Conservation (phyloP, 2,113 vertebrate species). For the Thalassoma bifasciatum region DNA sequence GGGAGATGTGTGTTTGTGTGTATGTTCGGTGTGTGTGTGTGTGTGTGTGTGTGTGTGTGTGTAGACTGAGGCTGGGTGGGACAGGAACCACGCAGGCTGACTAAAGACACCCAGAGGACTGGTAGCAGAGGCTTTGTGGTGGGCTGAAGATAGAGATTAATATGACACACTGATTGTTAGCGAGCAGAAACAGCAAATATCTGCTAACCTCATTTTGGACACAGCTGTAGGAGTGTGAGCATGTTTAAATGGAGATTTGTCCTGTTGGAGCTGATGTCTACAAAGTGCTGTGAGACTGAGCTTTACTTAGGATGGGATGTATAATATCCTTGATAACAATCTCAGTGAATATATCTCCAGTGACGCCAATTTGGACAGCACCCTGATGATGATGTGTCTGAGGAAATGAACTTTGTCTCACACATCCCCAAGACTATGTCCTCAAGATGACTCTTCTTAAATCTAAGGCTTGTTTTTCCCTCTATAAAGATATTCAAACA, state of each 20-base stretch:
- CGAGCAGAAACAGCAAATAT: slow-evolving; percentile 31
- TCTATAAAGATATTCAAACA: no score
- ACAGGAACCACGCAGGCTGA: slow-evolving; percentile 79
- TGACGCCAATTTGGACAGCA: no score
- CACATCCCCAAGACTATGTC: no score
- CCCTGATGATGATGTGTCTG: no score
- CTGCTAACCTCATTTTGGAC: not conserved
- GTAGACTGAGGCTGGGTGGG: slow-evolving; percentile 72
- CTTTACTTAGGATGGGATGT: no score
- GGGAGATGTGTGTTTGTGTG: slow-evolving; percentile 40
- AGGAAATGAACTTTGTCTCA: no score
- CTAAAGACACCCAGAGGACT: slow-evolving; percentile 82
- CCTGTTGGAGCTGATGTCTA: not conserved
- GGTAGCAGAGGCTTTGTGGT: slow-evolving; percentile 56
- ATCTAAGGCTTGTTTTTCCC: no score
- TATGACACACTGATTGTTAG: slow-evolving; percentile 44
- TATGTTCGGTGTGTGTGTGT: slow-evolving; percentile 49
- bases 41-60: slow-evolving; percentile 49
- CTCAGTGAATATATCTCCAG: no score
- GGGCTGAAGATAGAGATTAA: slow-evolving; percentile 66
- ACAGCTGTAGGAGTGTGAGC: not conserved
- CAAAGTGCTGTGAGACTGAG: not conserved
- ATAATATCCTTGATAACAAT: no score
- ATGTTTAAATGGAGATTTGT: not conserved
- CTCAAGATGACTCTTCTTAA: no score